Conservation (phyloP, 2,888 invertebrate species). For the Dicycla oo region DNA sequence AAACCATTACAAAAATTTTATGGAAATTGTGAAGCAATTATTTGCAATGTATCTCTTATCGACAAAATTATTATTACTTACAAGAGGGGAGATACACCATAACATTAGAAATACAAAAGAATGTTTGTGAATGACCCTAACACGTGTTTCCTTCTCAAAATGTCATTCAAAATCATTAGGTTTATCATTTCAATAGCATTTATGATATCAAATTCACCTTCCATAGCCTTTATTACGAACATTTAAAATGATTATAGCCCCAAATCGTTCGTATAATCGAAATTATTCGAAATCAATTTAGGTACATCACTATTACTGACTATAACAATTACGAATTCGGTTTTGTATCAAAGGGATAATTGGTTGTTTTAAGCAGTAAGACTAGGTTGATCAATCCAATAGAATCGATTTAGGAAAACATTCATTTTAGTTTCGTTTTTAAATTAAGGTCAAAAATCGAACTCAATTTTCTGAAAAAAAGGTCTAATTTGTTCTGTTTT, state of each 20-base stretch:
- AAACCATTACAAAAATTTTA: background rate
- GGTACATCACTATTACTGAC: constrained; percentile 60
- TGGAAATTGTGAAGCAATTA: constrained; percentile 4
- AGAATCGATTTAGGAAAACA: background rate
- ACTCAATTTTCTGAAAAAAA: too few relatives aligned
- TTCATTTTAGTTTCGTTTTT: background rate
- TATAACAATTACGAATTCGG: constrained; percentile 56
- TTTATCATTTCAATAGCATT: constrained; percentile 56
- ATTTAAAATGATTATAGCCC: constrained; percentile 43
- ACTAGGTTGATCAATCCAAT: constrained; percentile 2
- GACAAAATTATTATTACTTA: constrained; percentile 32
- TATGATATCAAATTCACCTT: constrained; percentile 51
- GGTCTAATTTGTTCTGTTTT: too few relatives aligned
- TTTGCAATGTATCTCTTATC: constrained; percentile 19
- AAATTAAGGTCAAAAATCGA: too few relatives aligned
- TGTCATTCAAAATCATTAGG: constrained; percentile 46
- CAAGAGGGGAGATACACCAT: constrained; percentile 50
- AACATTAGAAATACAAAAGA: constrained; percentile 47
- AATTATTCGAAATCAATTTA: constrained; percentile 57
- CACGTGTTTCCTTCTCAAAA: constrained; percentile 55
- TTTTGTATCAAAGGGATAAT: constrained; percentile 57
- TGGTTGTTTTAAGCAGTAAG: constrained; percentile 12
- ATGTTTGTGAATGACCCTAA: constrained; percentile 40
- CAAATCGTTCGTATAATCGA: constrained; percentile 49
- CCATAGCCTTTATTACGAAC: constrained; percentile 39